Percentiles rank a stretch among this genome's conserved stretches.
Conservation (phyloP, 1,140 invertebrate genomes). For the Cydia splendana region DNA sequence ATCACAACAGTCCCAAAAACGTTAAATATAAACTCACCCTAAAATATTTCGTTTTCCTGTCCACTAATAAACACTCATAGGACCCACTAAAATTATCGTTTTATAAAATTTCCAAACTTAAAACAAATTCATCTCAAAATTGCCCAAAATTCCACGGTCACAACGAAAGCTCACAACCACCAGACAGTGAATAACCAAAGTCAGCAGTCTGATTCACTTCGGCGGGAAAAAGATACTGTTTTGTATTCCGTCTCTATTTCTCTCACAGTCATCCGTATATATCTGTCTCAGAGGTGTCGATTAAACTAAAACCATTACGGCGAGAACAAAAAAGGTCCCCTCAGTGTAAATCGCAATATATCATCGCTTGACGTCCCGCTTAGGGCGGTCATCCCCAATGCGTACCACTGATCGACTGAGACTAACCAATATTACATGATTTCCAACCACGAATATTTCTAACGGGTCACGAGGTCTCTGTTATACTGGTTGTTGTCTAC, state of each 20-base stretch:
- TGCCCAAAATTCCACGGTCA: constrained; percentile 37
- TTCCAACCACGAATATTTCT: constrained; percentile 29
- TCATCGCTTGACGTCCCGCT: constrained; percentile 75
- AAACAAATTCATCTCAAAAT: constrained; percentile 40
- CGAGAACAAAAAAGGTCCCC: constrained; percentile 79
- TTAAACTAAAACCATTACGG: constrained; percentile 76
- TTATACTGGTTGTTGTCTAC: not conserved
- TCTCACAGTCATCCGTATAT: constrained; percentile 37
- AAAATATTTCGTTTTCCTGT: not conserved
- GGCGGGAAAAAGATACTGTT: constrained; percentile 69
- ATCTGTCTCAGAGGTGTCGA: constrained; percentile 56
- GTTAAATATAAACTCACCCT: not conserved
- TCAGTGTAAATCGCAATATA: constrained; percentile 79
- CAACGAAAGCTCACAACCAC: constrained; percentile 57
- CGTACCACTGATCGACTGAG: not conserved
- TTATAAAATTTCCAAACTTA: constrained; percentile 29
- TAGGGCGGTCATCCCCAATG: constrained; percentile 52
- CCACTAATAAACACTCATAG: not conserved
- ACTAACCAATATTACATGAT: constrained; percentile 30
- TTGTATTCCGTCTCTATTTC: constrained; percentile 48
- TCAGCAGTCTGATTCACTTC: constrained; percentile 65
- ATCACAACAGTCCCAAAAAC: not conserved
- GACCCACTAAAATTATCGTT: not conserved
- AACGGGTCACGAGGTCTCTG: not conserved
- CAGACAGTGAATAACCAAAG: constrained; percentile 69